Base-by-base conservation (phyloP, 2,113 vertebrate genomes). In the Arenaria interpres region DNA sequence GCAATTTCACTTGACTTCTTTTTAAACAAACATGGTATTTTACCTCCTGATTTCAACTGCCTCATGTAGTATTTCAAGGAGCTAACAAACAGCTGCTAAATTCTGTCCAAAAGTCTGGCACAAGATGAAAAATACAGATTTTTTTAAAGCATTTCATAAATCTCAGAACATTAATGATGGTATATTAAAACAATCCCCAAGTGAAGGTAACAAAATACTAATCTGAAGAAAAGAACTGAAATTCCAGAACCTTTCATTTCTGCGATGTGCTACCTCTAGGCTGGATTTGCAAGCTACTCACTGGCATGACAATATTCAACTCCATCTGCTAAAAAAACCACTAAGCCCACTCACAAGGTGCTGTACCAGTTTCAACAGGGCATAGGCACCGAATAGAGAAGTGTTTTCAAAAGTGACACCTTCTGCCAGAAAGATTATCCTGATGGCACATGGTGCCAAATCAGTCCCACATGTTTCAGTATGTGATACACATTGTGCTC, bases 291-390 rank as follows among this genome's bases (percentile, higher is more conserved):
- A 90, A 80, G n/a, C 32, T 64, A 67, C 82, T 74, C 60, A 60
- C 56, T 54, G 14, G 51, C 85, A 35, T 32, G 59, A 53, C 75
- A 53, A 32, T 19, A 82, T 73, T 84, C 73, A 64, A 46, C 39
- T 64, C 94, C 88, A 96, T 95, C 89, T 97, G 94, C 56, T 69
- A 73, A 8, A 35, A 85, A 85, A 91, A 89, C 17, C 93, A 85
- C 68, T 17, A 50, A 91, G 80, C 95, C 93, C 94, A 91, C 76
- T 87, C 51, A 66, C 80, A 88, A 86, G 95, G 86, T 86, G 78
- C 84, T 37, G 39, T 57, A 95, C 69, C 72, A 82, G 66, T 81
- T 93, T 92, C 80, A 79, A 86, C 76, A 41, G 86, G 86, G 85
- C 85, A 96, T 14, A 91, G 75, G 74, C 77, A 85, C 51, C 75